Evolutionary conservation across 2,797 vertebrate genomes (phyloP).

Genomic region (Tarsius wallacei): DNA sequence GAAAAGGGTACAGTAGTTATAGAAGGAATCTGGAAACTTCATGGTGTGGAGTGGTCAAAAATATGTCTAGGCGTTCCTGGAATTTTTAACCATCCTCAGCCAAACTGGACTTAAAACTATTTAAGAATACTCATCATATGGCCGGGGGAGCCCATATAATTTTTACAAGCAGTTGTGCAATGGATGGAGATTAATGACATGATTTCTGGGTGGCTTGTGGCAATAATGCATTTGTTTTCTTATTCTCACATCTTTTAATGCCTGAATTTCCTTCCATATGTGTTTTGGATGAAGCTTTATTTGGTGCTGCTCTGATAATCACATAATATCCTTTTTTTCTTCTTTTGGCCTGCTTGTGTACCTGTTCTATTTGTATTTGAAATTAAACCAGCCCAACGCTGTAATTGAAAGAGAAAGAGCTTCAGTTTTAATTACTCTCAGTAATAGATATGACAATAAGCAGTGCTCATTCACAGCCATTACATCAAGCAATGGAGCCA

Average conservation of each 20-base stretch:
- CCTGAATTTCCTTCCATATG: constrained; percentile 15
- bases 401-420: constrained; percentile 78
- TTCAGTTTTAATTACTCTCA: constrained; percentile 82
- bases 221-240: constrained; percentile 11
- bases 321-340: constrained; percentile 1
- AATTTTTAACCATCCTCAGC: background rate
- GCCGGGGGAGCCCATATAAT: background rate
- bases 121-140: background rate
- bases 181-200: background rate
- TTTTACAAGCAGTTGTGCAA: background rate
- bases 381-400: constrained; percentile 64
- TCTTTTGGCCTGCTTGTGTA: constrained; percentile 19
- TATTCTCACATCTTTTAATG: constrained; percentile 20
- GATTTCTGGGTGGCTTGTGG: constrained; percentile 35
- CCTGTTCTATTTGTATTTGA: background rate
- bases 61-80: background rate
- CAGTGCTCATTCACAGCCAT: constrained; percentile 60
- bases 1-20: background rate
- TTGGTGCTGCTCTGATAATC: constrained; percentile 71
- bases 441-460: constrained; percentile 80
- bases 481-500: constrained; percentile 66
- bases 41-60: background rate
- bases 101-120: background rate
- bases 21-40: background rate
- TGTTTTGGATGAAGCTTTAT: constrained; percentile 50